Evolutionary conservation across 2,113 vertebrate genomes (phyloP).

Genomic region (Hydrochoerus hydrochaeris): DNA sequence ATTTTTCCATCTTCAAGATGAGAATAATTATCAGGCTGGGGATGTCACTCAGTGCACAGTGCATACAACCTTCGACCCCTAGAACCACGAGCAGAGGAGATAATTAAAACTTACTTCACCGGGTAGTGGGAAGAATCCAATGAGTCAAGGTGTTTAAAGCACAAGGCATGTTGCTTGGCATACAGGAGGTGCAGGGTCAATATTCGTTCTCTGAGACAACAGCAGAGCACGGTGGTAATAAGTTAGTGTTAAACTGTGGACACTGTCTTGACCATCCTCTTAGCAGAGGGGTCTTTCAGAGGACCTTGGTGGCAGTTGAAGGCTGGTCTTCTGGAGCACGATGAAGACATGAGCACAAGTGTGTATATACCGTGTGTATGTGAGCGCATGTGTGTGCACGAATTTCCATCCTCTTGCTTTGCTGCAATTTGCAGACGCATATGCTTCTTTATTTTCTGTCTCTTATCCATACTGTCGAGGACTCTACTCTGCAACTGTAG

Average conservation of each 20-base stretch:
- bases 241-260: not conserved
- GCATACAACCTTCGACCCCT: not conserved
- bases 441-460: not conserved
- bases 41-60: not conserved
- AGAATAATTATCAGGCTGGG: not conserved
- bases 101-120: not conserved
- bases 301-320: not conserved
- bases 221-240: not conserved
- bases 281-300: not conserved
- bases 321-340: too few species aligned
- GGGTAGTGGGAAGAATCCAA: not conserved
- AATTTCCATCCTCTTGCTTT: not conserved
- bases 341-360: not conserved
- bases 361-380: too few species aligned
- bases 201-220: not conserved
- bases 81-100: not conserved
- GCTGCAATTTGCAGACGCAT: not conserved
- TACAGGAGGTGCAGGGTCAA: not conserved
- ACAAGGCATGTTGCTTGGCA: not conserved
- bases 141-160: not conserved
- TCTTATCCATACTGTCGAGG: not conserved
- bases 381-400: not conserved
- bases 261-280: not conserved
- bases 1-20: constrained; percentile 22
- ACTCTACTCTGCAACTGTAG: not conserved